Conservation (phyloP, 2,797 vertebrate genomes). For the Pseudochromis fuscus region DNA sequence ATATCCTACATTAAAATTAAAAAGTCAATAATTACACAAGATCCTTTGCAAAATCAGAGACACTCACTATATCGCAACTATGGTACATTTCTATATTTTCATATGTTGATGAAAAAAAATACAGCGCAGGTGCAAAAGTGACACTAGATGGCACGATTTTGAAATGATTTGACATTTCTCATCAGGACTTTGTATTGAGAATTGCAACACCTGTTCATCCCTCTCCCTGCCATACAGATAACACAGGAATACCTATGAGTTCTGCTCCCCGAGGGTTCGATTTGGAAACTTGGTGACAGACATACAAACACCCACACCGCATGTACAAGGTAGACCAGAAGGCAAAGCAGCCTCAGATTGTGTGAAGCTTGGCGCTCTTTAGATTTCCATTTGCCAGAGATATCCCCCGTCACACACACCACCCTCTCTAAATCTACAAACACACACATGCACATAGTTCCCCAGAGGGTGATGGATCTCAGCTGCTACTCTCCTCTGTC, state of each 20-base stretch:
- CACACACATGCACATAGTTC: slow-evolving; percentile 52
- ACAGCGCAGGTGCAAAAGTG: not conserved
- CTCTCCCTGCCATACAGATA: slow-evolving; percentile 8
- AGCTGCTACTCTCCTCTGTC: slow-evolving; percentile 59
- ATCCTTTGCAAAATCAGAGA: no score
- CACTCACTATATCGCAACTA: no score
- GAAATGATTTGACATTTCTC: slow-evolving; percentile 5
- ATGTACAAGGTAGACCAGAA: slow-evolving; percentile 45
- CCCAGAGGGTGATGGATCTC: slow-evolving; percentile 73
- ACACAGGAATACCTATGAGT: not conserved
- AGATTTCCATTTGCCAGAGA: slow-evolving; percentile 58
- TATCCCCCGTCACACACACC: slow-evolving; percentile 15
- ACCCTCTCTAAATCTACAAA: slow-evolving; percentile 51
- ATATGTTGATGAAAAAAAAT: no score
- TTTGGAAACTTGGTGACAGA: slow-evolving; percentile 22
- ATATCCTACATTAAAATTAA: no score
- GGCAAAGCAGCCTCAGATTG: slow-evolving; percentile 40
- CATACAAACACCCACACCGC: slow-evolving; percentile 28
- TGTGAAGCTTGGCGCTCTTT: slow-evolving; percentile 41
- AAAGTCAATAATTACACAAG: no score
- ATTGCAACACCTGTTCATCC: not conserved
- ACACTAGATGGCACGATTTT: no score
- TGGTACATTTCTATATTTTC: no score
- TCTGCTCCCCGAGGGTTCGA: not conserved
- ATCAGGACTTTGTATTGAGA: not conserved